phyloP scores from a whole-genome alignment of 2,888 invertebrate genomes.

The Tinea trinotella region DNA sequence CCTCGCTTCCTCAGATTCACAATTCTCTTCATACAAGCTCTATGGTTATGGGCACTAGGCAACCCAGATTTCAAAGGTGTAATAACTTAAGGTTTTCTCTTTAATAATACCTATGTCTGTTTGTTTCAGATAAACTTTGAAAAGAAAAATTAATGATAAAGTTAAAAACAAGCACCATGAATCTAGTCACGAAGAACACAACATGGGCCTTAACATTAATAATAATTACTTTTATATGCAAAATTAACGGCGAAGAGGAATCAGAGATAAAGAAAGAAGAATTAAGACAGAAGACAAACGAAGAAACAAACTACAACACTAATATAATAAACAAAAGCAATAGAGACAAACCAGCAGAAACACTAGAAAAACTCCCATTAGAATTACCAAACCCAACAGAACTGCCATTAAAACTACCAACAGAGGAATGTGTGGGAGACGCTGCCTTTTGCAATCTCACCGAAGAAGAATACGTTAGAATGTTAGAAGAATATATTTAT shows the following conservation, averaged over 20 bases:
- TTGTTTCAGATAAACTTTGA: background rate
- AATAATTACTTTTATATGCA: background rate
- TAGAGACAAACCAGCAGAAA: background rate
- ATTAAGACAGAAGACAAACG: background rate
- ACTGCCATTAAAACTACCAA: background rate
- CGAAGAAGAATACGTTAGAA: slow-evolving; percentile 71
- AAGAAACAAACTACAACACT: background rate
- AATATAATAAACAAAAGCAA: background rate
- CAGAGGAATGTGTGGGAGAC: slow-evolving; percentile 46
- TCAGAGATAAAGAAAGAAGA: background rate
- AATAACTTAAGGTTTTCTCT: too few species aligned
- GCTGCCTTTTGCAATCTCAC: slow-evolving; percentile 59
- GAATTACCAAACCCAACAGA: too few species aligned
- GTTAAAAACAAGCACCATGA: background rate
- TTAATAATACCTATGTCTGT: too few species aligned
- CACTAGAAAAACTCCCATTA: background rate
- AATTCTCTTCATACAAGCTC: too few species aligned
- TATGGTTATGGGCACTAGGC: too few species aligned
- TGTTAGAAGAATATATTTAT: slow-evolving; percentile 76
- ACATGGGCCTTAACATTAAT: background rate
- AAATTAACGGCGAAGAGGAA: background rate
- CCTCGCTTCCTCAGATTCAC: too few species aligned
- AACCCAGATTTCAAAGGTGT: too few species aligned
- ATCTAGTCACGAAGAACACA: background rate
- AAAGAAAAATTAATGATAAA: background rate